Percentiles rank a stretch among this genome's conserved stretches.
Evolutionary conservation across 1,140 invertebrate species (phyloP).

Genomic region (Mya arenaria): DNA sequence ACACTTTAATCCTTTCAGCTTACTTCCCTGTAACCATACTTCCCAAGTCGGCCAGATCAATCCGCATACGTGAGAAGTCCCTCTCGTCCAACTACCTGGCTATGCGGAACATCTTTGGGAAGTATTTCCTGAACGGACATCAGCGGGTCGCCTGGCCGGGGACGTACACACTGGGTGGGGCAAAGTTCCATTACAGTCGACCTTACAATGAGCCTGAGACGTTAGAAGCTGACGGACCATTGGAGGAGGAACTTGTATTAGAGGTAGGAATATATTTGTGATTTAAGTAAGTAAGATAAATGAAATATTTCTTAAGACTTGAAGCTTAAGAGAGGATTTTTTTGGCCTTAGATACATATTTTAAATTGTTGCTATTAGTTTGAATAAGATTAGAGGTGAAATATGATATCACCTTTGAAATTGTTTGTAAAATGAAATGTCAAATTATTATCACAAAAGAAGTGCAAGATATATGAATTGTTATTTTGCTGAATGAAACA

Average conservation of each 20-base stretch:
- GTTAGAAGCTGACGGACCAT: constrained; percentile 83
- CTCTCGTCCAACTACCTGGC: constrained; percentile 72
- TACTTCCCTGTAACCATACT: constrained; percentile 71
- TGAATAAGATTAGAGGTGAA: too few species aligned
- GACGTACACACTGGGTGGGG: constrained; percentile 69
- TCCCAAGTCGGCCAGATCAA: constrained; percentile 68
- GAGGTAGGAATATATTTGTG: constrained; percentile 83
- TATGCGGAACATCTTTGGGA: constrained; percentile 71
- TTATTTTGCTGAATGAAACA: too few species aligned
- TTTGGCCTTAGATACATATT: too few species aligned
- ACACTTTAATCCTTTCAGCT: constrained; percentile 56
- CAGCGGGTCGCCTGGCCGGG: constrained; percentile 75
- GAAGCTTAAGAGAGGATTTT: too few species aligned
- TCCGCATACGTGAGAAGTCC: constrained; percentile 64
- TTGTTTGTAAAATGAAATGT: too few species aligned
- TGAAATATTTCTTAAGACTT: too few species aligned
- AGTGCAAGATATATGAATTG: too few species aligned
- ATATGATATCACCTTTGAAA: too few species aligned
- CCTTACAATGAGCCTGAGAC: constrained; percentile 81
- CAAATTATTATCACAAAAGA: too few species aligned
- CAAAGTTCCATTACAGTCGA: constrained; percentile 82
- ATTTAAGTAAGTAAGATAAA: too few species aligned
- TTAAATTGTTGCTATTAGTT: too few species aligned
- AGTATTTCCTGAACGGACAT: constrained; percentile 75
- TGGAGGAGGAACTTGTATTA: constrained; percentile 83